These are phyloP conservation scores for Lysandra coridon DNA, from an alignment of 2,888 invertebrate genomes.

Conservation along the genomic window DNA sequence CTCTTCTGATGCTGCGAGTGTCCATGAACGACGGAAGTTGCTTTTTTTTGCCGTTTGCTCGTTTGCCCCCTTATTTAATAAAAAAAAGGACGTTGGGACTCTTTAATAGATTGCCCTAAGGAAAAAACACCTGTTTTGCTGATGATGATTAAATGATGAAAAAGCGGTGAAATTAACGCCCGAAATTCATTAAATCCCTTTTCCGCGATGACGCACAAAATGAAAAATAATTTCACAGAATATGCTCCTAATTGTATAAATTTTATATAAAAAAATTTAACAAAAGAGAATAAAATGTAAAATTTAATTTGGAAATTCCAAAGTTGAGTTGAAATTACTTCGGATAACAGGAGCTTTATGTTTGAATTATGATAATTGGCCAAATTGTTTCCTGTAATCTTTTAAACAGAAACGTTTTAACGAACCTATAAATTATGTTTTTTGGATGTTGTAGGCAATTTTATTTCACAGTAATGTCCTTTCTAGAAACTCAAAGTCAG, in stretches of 20 bases:
- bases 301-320: slow-evolving; percentile 25
- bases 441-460: too few species aligned
- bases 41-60: too few species aligned
- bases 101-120: too few species aligned
- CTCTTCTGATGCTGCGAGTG: too few species aligned
- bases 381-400: slow-evolving; percentile 18
- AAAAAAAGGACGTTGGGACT: too few species aligned
- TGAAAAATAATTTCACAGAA: slow-evolving; percentile 9
- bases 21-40: too few species aligned
- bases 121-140: too few species aligned
- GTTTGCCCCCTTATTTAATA: too few species aligned
- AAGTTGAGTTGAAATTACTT: slow-evolving; percentile 27
- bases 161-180: not conserved
- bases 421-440: slow-evolving; percentile 4
- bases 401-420: slow-evolving; percentile 8
- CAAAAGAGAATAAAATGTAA: slow-evolving; percentile 10
- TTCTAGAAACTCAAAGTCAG: too few species aligned
- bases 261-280: not conserved
- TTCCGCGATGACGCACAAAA: not conserved
- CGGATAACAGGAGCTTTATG: slow-evolving; percentile 22
- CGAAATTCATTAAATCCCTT: not conserved
- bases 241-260: not conserved
- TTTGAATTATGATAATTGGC: slow-evolving; percentile 20
- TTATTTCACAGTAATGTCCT: too few species aligned
- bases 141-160: not conserved